Percentiles rank a stretch among this genome's conserved stretches.
These are phyloP conservation scores for Falco berigora DNA, from an alignment of 2,797 vertebrate species.

Conservation along the genomic window DNA sequence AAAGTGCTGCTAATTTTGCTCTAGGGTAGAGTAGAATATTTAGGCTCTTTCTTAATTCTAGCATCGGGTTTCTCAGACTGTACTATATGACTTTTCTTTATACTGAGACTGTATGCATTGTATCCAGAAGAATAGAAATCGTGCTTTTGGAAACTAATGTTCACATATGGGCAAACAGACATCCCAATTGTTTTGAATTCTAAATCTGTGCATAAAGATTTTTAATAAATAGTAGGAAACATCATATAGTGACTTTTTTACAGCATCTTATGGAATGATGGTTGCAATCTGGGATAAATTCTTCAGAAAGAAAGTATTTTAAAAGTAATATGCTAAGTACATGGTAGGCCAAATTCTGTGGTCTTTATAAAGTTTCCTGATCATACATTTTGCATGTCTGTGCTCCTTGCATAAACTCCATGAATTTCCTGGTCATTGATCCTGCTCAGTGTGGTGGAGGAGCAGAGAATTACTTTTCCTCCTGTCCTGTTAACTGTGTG, in stretches of 20 bases:
- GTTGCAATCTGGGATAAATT: background rate
- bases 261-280: background rate
- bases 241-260: background rate
- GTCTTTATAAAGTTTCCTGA: slow-evolving; percentile 30
- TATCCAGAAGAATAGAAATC: background rate
- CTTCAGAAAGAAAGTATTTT: background rate
- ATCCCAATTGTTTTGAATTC: background rate
- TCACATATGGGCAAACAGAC: background rate
- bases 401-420: background rate
- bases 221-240: background rate
- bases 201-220: background rate
- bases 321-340: background rate
- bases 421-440: slow-evolving; percentile 23
- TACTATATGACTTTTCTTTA: background rate
- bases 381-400: background rate
- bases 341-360: background rate
- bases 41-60: slow-evolving; percentile 45
- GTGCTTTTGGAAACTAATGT: background rate
- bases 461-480: slow-evolving; percentile 34
- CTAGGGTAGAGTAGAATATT: slow-evolving; percentile 27
- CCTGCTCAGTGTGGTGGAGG: background rate
- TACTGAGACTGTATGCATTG: background rate
- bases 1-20: slow-evolving; percentile 63
- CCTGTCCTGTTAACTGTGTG: background rate
- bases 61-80: slow-evolving; percentile 48